Conservation (phyloP, 2,797 vertebrate genomes). For the Falco peregrinus region DNA sequence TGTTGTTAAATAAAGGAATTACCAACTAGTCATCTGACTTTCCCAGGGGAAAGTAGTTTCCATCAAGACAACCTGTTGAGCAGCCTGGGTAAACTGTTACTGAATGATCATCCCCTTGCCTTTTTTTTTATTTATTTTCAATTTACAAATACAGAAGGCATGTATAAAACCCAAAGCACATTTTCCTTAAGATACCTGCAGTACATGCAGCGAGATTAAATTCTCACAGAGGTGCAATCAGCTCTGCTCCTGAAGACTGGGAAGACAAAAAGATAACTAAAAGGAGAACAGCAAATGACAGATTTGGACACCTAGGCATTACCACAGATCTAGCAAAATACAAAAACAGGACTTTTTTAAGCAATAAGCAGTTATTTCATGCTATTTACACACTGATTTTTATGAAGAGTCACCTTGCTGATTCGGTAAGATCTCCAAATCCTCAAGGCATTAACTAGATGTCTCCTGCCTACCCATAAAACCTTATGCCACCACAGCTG, state of each 20-base stretch:
- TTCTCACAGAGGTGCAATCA: neutral
- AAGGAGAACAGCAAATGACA: neutral
- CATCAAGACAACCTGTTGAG: neutral
- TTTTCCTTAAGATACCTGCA: neutral
- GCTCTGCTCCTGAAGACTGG: neutral
- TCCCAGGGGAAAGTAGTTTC: neutral
- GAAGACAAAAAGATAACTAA: neutral
- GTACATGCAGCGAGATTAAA: neutral
- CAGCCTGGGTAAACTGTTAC: neutral
- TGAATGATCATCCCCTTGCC: neutral
- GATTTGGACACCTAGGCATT: neutral
- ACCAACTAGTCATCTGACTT: neutral
- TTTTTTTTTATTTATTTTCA: too few relatives aligned
- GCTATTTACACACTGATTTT: neutral
- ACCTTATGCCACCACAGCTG: neutral
- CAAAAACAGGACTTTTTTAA: neutral
- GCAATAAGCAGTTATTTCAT: neutral
- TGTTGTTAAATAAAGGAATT: neutral
- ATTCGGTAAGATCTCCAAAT: neutral
- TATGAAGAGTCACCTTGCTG: neutral
- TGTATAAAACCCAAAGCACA: neutral
- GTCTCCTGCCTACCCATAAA: neutral
- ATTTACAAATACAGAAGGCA: neutral
- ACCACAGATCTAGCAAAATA: neutral
- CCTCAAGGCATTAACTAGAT: neutral